A percentile compares a stretch with the other conserved stretches of the same genome.
These are phyloP conservation scores for Parambassis ranga DNA, from an alignment of 2,797 vertebrate species.

Conservation along the genomic window DNA sequence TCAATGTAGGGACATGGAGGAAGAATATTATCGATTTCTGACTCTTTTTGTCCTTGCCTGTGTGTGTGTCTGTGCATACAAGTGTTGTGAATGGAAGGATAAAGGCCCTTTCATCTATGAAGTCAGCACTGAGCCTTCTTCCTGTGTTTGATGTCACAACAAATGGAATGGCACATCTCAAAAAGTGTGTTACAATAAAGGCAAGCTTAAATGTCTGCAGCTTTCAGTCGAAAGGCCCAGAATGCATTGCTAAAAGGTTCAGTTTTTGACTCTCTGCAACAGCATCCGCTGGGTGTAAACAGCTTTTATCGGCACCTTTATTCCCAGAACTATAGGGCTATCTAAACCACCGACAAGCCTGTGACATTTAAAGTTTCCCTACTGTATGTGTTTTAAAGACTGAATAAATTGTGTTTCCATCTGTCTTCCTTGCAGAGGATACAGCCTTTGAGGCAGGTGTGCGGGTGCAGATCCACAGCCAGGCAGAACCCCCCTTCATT, in stretches of 20 bases:
- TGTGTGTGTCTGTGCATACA: background rate
- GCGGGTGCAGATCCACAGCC: slow-evolving; percentile 98
- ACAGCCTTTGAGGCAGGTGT: slow-evolving; percentile 97
- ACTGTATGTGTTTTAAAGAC: slow-evolving; percentile 4
- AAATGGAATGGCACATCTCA: slow-evolving; percentile 20
- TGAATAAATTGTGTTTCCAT: slow-evolving; percentile 3
- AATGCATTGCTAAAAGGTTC: background rate
- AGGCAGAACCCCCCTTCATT: slow-evolving; percentile 95
- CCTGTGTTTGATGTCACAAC: slow-evolving; percentile 41
- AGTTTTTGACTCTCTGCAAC: background rate
- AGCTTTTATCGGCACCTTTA: background rate
- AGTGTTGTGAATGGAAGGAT: slow-evolving; percentile 16
- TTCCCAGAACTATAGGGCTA: slow-evolving; percentile 8
- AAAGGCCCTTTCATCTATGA: slow-evolving; percentile 35
- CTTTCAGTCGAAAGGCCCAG: slow-evolving; percentile 12
- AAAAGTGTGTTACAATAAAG: slow-evolving; percentile 11
- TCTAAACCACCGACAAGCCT: slow-evolving; percentile 4
- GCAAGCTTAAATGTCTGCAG: background rate
- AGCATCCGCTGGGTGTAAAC: slow-evolving; percentile 8
- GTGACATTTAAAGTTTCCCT: background rate
- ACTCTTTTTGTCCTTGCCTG: slow-evolving; percentile 15
- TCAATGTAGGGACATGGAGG: slow-evolving; percentile 30
- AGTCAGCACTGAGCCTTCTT: slow-evolving; percentile 12
- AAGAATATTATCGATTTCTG: slow-evolving; percentile 49
- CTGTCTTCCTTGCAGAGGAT: slow-evolving; percentile 84